Percentiles rank a stretch among this genome's conserved stretches.
Conservation (phyloP, 2,888 invertebrate species). For the Arctia plantaginis region DNA sequence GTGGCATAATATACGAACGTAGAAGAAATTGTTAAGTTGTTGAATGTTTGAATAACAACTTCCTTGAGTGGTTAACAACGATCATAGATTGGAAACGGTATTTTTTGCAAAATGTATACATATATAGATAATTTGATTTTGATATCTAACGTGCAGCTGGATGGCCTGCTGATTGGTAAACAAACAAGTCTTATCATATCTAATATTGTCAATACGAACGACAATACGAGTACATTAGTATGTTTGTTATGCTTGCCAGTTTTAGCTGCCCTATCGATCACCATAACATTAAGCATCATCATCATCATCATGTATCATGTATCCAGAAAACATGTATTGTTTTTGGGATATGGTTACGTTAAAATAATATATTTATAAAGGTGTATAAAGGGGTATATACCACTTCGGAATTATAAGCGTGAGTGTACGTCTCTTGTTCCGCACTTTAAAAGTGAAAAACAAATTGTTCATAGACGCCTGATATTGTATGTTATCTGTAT, state of each 20-base stretch:
- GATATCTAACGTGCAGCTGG: not conserved
- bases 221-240: too few relatives aligned
- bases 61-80: not conserved
- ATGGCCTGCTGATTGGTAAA: not conserved
- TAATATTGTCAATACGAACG: not conserved
- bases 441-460: not conserved
- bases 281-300: too few relatives aligned
- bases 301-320: too few relatives aligned
- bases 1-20: not conserved
- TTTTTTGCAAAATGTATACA: not conserved
- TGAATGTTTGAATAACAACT: constrained; percentile 7
- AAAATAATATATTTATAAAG: not conserved
- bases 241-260: not conserved
- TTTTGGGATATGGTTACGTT: too few relatives aligned
- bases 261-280: not conserved
- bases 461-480: too few relatives aligned
- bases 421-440: too few relatives aligned
- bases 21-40: not conserved
- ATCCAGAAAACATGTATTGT: too few relatives aligned
- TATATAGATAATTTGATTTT: constrained; percentile 1
- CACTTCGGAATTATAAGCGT: too few relatives aligned
- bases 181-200: not conserved
- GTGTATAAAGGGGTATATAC: too few relatives aligned
- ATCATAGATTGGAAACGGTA: not conserved
- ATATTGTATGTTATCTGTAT: not conserved